A percentile compares a stretch with the other conserved stretches of the same genome.
Evolutionary conservation across 1,140 invertebrate genomes (phyloP).

Genomic region (Bombus superbus): DNA sequence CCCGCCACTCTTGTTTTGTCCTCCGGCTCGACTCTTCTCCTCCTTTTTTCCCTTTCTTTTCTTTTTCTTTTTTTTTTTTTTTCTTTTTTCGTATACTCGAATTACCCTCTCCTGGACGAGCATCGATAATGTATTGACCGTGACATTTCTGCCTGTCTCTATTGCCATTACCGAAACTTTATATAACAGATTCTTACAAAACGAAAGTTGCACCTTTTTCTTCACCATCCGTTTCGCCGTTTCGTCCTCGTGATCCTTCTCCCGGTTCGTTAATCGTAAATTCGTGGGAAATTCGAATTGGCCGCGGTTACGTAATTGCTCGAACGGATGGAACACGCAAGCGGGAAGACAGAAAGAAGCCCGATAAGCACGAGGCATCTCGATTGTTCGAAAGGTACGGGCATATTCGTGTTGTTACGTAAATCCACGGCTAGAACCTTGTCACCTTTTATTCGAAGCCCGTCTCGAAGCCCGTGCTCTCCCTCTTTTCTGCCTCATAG

Average conservation of each 20-base stretch:
- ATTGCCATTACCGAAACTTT: not conserved
- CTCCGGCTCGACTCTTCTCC: not conserved
- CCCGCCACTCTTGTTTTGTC: slow-evolving; percentile 27
- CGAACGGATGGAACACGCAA: not conserved
- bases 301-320: not conserved
- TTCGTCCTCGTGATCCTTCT: not conserved
- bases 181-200: not conserved
- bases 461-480: not conserved
- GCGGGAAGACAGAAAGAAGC: not conserved
- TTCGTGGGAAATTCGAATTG: slow-evolving; percentile 3
- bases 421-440: slow-evolving; percentile 24
- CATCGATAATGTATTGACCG: slow-evolving; percentile 31
- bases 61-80: no score
- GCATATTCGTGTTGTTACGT: slow-evolving; percentile 20
- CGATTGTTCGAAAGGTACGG: not conserved
- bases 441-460: slow-evolving; percentile 38
- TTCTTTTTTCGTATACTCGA: not conserved
- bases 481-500: slow-evolving; percentile 6
- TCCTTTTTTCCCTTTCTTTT: not conserved
- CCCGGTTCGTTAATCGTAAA: not conserved
- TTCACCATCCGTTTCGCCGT: no score
- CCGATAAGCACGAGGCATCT: not conserved
- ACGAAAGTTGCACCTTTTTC: not conserved
- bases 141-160: not conserved
- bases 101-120: not conserved